Evolutionary conservation across 2,797 vertebrate species (phyloP).

Genomic region (Microctenopoma steveboyesi): DNA sequence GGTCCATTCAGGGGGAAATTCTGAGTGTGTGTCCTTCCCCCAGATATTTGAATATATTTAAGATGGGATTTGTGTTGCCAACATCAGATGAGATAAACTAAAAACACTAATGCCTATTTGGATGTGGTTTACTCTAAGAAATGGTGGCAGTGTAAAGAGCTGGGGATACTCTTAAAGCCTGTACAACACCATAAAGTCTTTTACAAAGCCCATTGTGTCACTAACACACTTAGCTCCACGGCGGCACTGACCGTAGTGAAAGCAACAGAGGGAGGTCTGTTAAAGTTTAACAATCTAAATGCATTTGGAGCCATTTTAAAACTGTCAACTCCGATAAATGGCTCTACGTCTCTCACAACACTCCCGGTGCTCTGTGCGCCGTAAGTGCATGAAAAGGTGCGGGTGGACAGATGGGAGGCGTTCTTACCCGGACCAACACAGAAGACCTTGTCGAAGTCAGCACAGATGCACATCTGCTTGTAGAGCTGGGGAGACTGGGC

Average conservation of each 20-base stretch:
- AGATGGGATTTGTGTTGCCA: not conserved
- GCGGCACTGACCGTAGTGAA: constrained; percentile 33
- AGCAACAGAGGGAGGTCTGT: constrained; percentile 52
- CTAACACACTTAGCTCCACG: constrained; percentile 30
- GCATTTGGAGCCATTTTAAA: constrained; percentile 52
- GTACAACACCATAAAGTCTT: constrained; percentile 46
- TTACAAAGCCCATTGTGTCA: constrained; percentile 57
- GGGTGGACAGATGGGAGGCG: constrained; percentile 10
- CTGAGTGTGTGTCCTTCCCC: constrained; percentile 8
- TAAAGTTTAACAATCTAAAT: constrained; percentile 54
- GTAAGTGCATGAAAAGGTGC: constrained; percentile 3
- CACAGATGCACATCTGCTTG: constrained; percentile 99
- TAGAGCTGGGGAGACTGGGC: constrained; percentile 99
- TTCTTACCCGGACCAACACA: constrained; percentile 94
- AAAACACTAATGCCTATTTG: not conserved
- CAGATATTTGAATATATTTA: constrained; percentile 16
- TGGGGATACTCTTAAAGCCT: constrained; percentile 25
- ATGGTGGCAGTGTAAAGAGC: constrained; percentile 51
- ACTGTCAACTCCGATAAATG: constrained; percentile 36
- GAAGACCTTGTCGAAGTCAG: constrained; percentile 99
- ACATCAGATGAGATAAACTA: constrained; percentile 14
- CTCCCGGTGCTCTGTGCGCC: constrained; percentile 33
- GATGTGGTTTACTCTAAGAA: constrained; percentile 26
- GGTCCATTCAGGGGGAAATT: constrained; percentile 21
- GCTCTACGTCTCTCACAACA: constrained; percentile 27